Percentiles rank a stretch among this genome's conserved stretches.
phyloP scores from a whole-genome alignment of 92 coral and sea anemone species.

The Muricea muricata region DNA sequence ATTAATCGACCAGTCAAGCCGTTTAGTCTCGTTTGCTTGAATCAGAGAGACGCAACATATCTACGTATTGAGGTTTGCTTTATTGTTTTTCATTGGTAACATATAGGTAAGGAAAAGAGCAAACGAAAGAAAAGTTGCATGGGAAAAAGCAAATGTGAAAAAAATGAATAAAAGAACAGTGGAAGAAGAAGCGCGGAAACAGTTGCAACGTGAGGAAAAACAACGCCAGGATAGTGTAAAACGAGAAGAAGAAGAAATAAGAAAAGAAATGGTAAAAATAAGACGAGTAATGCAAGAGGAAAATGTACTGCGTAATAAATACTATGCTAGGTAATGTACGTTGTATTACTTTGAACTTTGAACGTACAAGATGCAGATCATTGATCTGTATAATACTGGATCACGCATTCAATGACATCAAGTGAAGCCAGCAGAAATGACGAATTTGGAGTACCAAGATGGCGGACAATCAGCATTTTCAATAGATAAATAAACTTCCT shows the following conservation, averaged over 20 bases:
- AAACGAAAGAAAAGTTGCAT: constrained; percentile 71
- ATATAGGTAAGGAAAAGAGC: constrained; percentile 90
- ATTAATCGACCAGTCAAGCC: no score
- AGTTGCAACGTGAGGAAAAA: constrained; percentile 84
- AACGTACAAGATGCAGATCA: background rate
- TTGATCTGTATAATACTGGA: no score
- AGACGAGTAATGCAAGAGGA: constrained; percentile 90
- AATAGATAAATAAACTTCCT: no score
- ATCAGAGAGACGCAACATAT: background rate
- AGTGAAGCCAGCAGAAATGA: no score
- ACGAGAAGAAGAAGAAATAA: constrained; percentile 83
- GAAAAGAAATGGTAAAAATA: constrained; percentile 87
- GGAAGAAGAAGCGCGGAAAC: constrained; percentile 88
- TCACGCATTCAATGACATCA: no score
- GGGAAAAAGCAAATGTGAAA: constrained; percentile 76
- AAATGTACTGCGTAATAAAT: constrained; percentile 68
- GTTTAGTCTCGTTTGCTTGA: no score
- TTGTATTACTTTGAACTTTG: background rate
- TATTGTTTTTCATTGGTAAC: no score
- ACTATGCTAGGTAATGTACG: constrained; percentile 62
- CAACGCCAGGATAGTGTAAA: constrained; percentile 71
- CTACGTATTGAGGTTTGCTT: no score
- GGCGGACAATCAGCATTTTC: no score
- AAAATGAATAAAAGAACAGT: constrained; percentile 83
- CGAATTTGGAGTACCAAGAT: no score